Evolutionary conservation across 2,113 vertebrate genomes (phyloP), one percentile per base, ranked within the genome.

Genomic region (Dipodomys merriami): DNA sequence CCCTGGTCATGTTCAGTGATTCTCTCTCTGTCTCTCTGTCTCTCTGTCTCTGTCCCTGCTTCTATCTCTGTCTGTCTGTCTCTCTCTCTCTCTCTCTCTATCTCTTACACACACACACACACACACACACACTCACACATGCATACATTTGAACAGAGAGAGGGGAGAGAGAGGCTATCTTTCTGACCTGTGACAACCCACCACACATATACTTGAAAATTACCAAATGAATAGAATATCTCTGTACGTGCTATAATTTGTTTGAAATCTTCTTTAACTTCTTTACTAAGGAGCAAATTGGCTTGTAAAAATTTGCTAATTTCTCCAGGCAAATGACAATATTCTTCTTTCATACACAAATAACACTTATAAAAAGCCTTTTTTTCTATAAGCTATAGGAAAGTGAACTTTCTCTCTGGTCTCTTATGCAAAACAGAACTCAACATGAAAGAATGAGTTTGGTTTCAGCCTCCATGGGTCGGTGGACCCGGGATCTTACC

Each of bases 401-500:
- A 83, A 60, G 9, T 20, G 29, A n/a, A 4, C 12, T 78, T 18
- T 1, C 22, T 83, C 57, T n/a, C n/a, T 44, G 53, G 64, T 33
- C 27, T 88, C 71, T 80, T 68, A 25, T n/a, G 16, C 3, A 91
- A 82, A 92, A 78, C 22, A 74, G 67, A 84, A 86, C 44, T 62
- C 81, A 62, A 81, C 7, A 72, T 19, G 57, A 25, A 25, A 68
- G 67, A 87, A 62, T 30, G n/a, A 53, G 20, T 19, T 67, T 74
- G 35, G 44, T 30, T n/a, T 67, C n/a, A 80, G 12, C 1, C 57
- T 27, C 1, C 2, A 7, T 29, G 23, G 57, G 13, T 68, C 67
- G 60, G 22, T 2, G 39, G 39, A 67, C 71, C 25, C 4, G 19
- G 39, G 29, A 83, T 96, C 98, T 95, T 93, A 99, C 99, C 6